A percentile compares a stretch with the other conserved stretches of the same genome.
phyloP scores from a whole-genome alignment of 2,797 vertebrate genomes.

The Neosilurus hyrtlii region DNA sequence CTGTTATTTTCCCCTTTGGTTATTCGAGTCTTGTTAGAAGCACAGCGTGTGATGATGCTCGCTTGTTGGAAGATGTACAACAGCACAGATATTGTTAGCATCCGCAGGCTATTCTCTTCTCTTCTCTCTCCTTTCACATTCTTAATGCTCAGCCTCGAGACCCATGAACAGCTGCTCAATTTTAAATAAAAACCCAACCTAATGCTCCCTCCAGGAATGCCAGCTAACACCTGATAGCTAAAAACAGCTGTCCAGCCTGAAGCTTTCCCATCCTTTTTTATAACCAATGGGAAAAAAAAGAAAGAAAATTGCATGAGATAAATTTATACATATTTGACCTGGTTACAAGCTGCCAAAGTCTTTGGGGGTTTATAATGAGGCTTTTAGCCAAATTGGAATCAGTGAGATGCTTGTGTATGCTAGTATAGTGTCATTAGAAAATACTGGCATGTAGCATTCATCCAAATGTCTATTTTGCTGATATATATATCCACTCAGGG shows the following conservation, averaged over 20 bases:
- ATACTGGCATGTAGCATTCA: background rate
- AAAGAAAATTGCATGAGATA: constrained; percentile 58
- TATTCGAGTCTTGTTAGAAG: constrained; percentile 64
- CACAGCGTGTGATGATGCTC: constrained; percentile 60
- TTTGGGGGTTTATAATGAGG: constrained; percentile 64
- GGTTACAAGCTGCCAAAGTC: constrained; percentile 73
- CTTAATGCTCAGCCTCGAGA: constrained; percentile 63
- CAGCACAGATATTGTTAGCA: constrained; percentile 56
- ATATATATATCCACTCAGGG: background rate
- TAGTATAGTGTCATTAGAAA: background rate
- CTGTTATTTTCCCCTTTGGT: constrained; percentile 7
- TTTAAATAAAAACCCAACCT: constrained; percentile 70
- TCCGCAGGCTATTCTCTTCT: constrained; percentile 15
- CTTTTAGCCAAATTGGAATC: constrained; percentile 55
- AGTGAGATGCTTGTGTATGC: constrained; percentile 26
- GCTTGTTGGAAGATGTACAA: constrained; percentile 71
- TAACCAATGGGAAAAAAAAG: background rate
- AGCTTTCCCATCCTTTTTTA: background rate
- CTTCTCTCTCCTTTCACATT: background rate
- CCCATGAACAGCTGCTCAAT: constrained; percentile 69
- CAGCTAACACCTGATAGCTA: constrained; percentile 16
- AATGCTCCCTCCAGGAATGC: constrained; percentile 52
- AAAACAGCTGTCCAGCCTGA: constrained; percentile 29
- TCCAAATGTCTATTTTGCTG: constrained; percentile 2
- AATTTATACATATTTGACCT: constrained; percentile 74